A percentile compares a stretch with the other conserved stretches of the same genome.
Evolutionary conservation across 2,888 invertebrate genomes (phyloP).

Genomic region (Lycophotia porphyrea): DNA sequence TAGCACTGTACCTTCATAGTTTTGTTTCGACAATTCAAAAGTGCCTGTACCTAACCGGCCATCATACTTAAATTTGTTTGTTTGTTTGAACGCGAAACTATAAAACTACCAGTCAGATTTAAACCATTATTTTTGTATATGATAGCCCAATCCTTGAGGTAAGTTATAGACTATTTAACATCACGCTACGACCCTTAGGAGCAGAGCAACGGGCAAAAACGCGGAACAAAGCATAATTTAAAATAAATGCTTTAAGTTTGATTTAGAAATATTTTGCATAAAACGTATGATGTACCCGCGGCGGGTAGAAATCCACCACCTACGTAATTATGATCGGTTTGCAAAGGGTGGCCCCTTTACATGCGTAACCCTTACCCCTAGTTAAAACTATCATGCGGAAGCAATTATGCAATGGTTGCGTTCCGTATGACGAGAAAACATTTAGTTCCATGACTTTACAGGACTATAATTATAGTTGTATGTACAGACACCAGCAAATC

Average conservation of each 20-base stretch:
- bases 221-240: neutral
- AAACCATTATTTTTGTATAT: neutral
- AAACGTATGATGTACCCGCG: neutral
- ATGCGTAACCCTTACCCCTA: neutral
- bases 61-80: neutral
- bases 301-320: neutral
- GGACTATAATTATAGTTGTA: neutral
- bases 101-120: neutral
- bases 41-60: neutral
- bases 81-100: neutral
- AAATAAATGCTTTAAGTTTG: neutral
- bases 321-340: conserved; percentile 21
- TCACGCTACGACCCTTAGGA: neutral
- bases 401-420: conserved; percentile 1
- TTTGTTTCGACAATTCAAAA: too few relatives aligned
- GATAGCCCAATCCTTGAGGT: neutral
- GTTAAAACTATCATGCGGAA: conserved; percentile 7
- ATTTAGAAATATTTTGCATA: neutral
- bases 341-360: conserved; percentile 13
- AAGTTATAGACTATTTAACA: neutral
- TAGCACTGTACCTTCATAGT: too few relatives aligned
- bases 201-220: neutral
- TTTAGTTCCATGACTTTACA: neutral
- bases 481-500: too few relatives aligned
- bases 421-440: neutral